Percentiles rank a stretch among this genome's conserved stretches.
Conservation (phyloP, 2,113 vertebrate genomes). For the Dipodomys ordii region DNA sequence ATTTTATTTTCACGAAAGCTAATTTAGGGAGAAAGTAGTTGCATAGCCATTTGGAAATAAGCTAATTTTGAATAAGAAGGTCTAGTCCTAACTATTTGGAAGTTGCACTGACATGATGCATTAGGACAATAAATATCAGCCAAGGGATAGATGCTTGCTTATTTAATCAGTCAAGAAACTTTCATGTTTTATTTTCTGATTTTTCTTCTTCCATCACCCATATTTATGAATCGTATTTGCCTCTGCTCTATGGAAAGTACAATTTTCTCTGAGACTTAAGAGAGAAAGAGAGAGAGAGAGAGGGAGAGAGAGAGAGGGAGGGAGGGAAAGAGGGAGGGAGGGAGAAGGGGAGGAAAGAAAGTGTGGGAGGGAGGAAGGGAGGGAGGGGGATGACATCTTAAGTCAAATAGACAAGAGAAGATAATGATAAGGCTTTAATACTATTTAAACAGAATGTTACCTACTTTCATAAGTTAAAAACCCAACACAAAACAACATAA, state of each 20-base stretch:
- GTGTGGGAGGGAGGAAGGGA: too few relatives aligned
- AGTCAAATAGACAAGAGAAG: background rate
- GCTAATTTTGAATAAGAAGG: conserved; percentile 16
- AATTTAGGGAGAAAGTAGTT: background rate
- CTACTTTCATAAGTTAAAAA: conserved; percentile 19
- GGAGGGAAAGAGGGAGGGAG: too few relatives aligned
- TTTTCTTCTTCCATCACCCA: background rate
- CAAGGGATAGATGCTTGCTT: background rate
- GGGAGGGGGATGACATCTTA: background rate
- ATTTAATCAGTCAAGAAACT: conserved; percentile 24
- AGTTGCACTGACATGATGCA: background rate
- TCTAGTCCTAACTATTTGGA: conserved; percentile 14
- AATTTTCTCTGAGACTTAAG: background rate
- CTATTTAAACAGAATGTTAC: background rate
- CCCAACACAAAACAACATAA: background rate
- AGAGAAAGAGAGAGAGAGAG: too few relatives aligned
- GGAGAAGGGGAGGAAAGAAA: background rate
- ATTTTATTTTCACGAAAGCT: conserved; percentile 50
- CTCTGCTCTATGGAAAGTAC: background rate
- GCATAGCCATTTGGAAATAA: conserved; percentile 45
- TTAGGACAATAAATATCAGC: conserved; percentile 15
- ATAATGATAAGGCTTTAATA: background rate
- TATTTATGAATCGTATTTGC: background rate
- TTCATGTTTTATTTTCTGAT: background rate
- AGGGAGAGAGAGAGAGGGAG: too few relatives aligned